phyloP scores from a whole-genome alignment of 2,888 invertebrate genomes.

The Acanthacorydalis orientalis region DNA sequence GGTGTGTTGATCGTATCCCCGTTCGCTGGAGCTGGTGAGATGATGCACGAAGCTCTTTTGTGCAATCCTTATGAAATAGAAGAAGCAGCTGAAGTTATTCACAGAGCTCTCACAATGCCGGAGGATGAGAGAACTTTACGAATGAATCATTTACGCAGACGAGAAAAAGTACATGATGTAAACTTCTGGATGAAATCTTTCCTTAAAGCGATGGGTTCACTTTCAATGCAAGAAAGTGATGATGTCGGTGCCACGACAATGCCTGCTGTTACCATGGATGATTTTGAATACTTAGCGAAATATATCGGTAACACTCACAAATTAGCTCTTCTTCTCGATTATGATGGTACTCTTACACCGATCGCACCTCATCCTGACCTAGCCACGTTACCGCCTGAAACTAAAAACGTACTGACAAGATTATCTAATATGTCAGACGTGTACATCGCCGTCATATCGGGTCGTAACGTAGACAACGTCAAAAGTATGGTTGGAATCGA shows the following conservation, averaged over 20 bases:
- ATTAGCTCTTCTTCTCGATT: conserved; percentile 66
- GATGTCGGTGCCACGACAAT: conserved; percentile 70
- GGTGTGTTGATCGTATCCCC: conserved; percentile 81
- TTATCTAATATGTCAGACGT: conserved; percentile 73
- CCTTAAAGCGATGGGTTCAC: conserved; percentile 71
- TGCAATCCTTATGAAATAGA: conserved; percentile 83
- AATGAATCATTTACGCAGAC: conserved; percentile 67
- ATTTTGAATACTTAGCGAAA: conserved; percentile 78
- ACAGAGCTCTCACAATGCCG: conserved; percentile 77
- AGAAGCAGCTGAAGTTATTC: conserved; percentile 72
- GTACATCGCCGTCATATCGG: conserved; percentile 74
- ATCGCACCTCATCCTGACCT: conserved; percentile 81
- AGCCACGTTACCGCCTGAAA: conserved; percentile 70
- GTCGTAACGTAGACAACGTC: conserved; percentile 73
- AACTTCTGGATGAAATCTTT: conserved; percentile 81
- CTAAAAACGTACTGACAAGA: conserved; percentile 66
- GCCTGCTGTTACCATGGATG: conserved; percentile 81
- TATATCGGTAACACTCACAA: conserved; percentile 78
- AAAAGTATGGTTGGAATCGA: conserved; percentile 84
- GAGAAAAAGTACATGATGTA: conserved; percentile 71
- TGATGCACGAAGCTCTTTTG: conserved; percentile 83
- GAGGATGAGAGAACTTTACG: conserved; percentile 72
- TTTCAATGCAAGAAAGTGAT: conserved; percentile 52
- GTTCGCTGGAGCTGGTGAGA: conserved; percentile 83
- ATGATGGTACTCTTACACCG: conserved; percentile 77